Evolutionary conservation across 2,113 vertebrate genomes (phyloP).

Genomic region (Varanus komodoensis): DNA sequence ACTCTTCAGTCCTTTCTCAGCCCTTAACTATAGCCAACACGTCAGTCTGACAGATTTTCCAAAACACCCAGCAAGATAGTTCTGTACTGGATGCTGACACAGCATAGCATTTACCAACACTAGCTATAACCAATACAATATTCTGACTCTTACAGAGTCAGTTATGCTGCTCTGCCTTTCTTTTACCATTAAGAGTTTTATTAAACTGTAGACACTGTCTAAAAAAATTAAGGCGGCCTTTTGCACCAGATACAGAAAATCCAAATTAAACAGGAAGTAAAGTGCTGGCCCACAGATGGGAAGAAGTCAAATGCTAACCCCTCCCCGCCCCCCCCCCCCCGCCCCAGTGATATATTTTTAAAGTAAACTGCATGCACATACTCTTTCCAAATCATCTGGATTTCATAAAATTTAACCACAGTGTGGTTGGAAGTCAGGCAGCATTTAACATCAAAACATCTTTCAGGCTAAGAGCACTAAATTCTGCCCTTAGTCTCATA

Average conservation of each 20-base stretch:
- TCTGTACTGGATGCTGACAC: slow-evolving; percentile 67
- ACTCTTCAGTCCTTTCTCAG: slow-evolving; percentile 65
- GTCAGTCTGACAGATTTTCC: slow-evolving; percentile 69
- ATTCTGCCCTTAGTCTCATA: slow-evolving; percentile 56
- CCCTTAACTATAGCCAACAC: slow-evolving; percentile 58
- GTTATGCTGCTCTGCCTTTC: slow-evolving; percentile 66
- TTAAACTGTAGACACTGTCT: slow-evolving; percentile 67
- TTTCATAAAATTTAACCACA: slow-evolving; percentile 77
- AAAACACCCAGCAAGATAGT: slow-evolving; percentile 56
- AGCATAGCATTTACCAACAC: slow-evolving; percentile 68
- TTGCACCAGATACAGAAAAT: slow-evolving; percentile 61
- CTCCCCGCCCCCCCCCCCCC: slow-evolving; percentile 30
- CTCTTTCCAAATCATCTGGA: slow-evolving; percentile 78
- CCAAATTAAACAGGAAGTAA: slow-evolving; percentile 79
- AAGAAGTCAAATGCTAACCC: slow-evolving; percentile 57
- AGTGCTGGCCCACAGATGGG: slow-evolving; percentile 69
- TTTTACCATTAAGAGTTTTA: slow-evolving; percentile 70
- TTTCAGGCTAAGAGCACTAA: slow-evolving; percentile 64
- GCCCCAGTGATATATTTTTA: slow-evolving; percentile 66
- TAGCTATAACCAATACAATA: slow-evolving; percentile 68
- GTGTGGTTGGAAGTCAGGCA: slow-evolving; percentile 67
- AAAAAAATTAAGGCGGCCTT: slow-evolving; percentile 62
- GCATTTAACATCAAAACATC: slow-evolving; percentile 70
- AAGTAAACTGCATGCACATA: slow-evolving; percentile 66
- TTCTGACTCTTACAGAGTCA: slow-evolving; percentile 76